Percentiles rank a stretch among this genome's conserved stretches.
phyloP scores from a whole-genome alignment of 2,113 vertebrate genomes.

The Axis porcinus region DNA sequence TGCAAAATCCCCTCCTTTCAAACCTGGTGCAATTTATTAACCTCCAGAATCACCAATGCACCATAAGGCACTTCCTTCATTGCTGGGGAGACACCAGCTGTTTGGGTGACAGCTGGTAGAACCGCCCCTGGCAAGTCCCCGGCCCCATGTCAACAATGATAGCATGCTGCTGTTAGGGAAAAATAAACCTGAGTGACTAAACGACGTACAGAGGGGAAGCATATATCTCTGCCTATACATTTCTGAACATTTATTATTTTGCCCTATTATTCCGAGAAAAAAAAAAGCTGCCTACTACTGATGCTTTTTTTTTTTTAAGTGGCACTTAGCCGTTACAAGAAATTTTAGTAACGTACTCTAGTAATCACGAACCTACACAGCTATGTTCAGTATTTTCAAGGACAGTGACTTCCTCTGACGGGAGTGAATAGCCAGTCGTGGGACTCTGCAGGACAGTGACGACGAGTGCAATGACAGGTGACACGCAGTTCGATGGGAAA shows the following conservation, averaged over 20 bases:
- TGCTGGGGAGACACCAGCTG: background rate
- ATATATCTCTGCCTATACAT: background rate
- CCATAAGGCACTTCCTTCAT: background rate
- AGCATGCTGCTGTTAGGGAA: background rate
- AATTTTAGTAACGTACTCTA: constrained; percentile 80
- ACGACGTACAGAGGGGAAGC: background rate
- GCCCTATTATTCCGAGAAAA: background rate
- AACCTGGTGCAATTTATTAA: background rate
- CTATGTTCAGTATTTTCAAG: constrained; percentile 59
- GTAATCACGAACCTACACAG: constrained; percentile 73
- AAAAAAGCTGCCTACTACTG: background rate
- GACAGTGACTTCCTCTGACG: constrained; percentile 57
- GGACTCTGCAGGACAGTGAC: constrained; percentile 49
- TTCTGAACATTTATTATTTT: background rate
- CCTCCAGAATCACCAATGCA: background rate
- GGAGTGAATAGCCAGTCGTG: constrained; percentile 38
- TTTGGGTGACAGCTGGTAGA: background rate
- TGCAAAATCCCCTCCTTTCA: background rate
- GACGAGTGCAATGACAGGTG: constrained; percentile 24
- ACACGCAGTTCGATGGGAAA: constrained; percentile 45
- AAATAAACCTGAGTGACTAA: background rate
- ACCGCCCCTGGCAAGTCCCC: background rate
- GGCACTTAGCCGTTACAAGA: constrained; percentile 62
- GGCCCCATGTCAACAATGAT: background rate
- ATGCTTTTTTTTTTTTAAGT: background rate